A percentile compares a stretch with the other conserved stretches of the same genome.
Evolutionary conservation across 1,140 invertebrate species (phyloP).

Genomic region (Drosophila fuyamai): DNA sequence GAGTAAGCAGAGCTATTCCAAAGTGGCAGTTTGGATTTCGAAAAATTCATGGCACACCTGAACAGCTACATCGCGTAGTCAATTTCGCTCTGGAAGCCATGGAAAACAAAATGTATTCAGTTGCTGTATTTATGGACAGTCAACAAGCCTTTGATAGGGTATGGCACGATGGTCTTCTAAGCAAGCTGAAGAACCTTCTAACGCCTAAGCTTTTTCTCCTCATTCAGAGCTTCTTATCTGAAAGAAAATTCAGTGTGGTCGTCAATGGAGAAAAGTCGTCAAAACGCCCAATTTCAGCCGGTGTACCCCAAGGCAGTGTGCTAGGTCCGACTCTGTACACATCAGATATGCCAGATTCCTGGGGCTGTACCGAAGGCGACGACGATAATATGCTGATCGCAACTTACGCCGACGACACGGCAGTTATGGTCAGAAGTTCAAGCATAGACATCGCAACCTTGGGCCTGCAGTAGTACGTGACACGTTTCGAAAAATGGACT

Average conservation of each 20-base stretch:
- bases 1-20: too few species aligned
- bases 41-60: too few species aligned
- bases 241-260: conserved; percentile 1
- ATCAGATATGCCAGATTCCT: conserved; percentile 8
- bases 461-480: background rate
- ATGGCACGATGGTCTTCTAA: conserved; percentile 4
- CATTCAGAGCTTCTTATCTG: conserved; percentile 1
- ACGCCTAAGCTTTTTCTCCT: too few species aligned
- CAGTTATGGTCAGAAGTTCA: background rate
- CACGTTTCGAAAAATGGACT: background rate
- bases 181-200: background rate
- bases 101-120: too few species aligned
- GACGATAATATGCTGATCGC: conserved; percentile 2
- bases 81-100: too few species aligned
- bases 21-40: too few species aligned
- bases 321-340: conserved; percentile 7
- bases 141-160: too few species aligned
- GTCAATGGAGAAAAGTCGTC: conserved; percentile 2
- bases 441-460: background rate
- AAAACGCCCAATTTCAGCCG: background rate
- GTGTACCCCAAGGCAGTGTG: conserved; percentile 5
- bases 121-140: too few species aligned
- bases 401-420: conserved; percentile 3
- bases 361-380: background rate
- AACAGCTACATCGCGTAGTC: too few species aligned